These are phyloP conservation scores for Leucoraja erinaceus DNA, from an alignment of 2,113 vertebrate species.

Conservation along the genomic window DNA sequence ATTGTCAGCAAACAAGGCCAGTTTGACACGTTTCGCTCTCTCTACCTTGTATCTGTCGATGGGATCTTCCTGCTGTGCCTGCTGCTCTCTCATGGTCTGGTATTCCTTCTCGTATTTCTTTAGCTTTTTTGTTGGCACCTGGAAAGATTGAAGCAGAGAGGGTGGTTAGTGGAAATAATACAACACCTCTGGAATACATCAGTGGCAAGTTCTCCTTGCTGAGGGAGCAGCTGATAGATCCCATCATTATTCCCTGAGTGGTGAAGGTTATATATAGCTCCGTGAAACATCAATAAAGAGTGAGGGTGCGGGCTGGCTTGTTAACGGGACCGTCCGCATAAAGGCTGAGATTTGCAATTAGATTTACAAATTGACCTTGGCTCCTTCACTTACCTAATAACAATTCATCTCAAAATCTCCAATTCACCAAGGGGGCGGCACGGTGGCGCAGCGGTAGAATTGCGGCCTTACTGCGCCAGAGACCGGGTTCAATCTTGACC, in stretches of 20 bases:
- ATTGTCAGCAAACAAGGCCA: not conserved
- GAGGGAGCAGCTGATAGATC: not conserved
- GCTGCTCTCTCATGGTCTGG: conserved; percentile 82
- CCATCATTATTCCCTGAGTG: not conserved
- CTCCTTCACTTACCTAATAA: too few species aligned
- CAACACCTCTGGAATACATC: not conserved
- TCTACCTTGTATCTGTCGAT: conserved; percentile 94
- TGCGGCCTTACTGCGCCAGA: too few species aligned
- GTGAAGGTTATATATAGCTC: too few species aligned
- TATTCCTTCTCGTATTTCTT: conserved; percentile 99
- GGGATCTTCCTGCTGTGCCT: conserved; percentile 92
- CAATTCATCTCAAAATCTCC: too few species aligned
- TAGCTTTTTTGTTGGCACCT: conserved; percentile 96
- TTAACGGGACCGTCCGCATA: too few species aligned
- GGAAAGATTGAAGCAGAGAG: conserved; percentile 32
- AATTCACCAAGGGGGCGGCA: too few species aligned
- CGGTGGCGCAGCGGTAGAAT: too few species aligned
- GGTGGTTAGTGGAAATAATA: not conserved
- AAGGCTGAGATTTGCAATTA: too few species aligned
- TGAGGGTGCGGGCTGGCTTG: not conserved
- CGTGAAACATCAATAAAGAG: not conserved
- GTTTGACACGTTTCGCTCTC: not conserved
- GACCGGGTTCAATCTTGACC: too few species aligned
- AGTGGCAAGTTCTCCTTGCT: not conserved
- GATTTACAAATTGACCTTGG: too few species aligned